phyloP scores from a whole-genome alignment of 1,140 invertebrate species.

The Drosophila pandora region DNA sequence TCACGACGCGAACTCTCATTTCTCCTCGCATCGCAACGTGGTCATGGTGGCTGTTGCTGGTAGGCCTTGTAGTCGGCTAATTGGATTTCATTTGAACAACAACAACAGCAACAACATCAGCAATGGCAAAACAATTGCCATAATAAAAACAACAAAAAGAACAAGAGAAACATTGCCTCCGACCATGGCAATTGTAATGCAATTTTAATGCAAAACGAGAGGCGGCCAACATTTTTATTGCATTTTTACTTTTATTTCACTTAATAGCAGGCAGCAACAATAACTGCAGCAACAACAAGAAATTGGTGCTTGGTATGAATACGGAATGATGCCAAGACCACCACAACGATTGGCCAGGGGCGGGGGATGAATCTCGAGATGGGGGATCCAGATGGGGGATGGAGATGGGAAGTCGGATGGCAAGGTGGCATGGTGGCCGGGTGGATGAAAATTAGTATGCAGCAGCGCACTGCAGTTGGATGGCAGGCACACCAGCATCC shows the following conservation, averaged over 20 bases:
- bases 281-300: conserved; percentile 55
- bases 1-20: conserved; percentile 47
- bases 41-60: conserved; percentile 33
- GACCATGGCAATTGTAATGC: conserved; percentile 79
- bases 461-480: conserved; percentile 56
- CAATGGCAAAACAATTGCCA: conserved; percentile 38
- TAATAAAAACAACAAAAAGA: conserved; percentile 61
- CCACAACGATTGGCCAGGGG: conserved; percentile 56
- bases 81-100: conserved; percentile 81
- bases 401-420: conserved; percentile 3
- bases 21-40: conserved; percentile 28
- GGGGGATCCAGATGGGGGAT: background rate
- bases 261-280: conserved; percentile 73
- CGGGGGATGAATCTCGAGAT: background rate
- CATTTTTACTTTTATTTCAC: conserved; percentile 80
- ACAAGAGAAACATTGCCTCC: conserved; percentile 36
- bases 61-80: conserved; percentile 78
- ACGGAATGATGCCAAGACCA: conserved; percentile 76
- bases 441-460: conserved; percentile 71
- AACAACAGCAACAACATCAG: conserved; percentile 28
- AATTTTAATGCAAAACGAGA: conserved; percentile 82
- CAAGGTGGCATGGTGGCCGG: conserved; percentile 9
- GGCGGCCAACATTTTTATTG: conserved; percentile 77
- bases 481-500: conserved; percentile 34
- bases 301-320: conserved; percentile 83